Conservation (phyloP, 53 echinoderm and acorn worm genomes). For the Luidia sarsii region DNA sequence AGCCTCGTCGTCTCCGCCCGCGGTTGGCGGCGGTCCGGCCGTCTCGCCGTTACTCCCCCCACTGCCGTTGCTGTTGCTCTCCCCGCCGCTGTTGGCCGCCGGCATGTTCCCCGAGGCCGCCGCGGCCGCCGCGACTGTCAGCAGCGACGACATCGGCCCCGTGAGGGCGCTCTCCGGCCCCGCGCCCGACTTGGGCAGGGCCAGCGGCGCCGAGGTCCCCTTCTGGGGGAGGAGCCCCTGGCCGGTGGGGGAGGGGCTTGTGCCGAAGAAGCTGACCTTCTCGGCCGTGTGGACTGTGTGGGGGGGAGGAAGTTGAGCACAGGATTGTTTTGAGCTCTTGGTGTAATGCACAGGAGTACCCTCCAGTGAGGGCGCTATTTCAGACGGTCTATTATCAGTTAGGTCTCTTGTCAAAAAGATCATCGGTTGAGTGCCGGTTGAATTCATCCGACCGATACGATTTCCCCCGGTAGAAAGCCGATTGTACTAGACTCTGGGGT, state of each 20-base stretch:
- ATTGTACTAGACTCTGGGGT: no score
- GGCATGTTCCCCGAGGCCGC: not conserved
- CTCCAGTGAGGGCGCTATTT: no score
- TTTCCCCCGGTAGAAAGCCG: no score
- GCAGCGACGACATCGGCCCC: slow-evolving; percentile 16
- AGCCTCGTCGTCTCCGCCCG: slow-evolving; percentile 81
- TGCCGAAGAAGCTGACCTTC: slow-evolving; percentile 35
- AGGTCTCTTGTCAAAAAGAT: no score
- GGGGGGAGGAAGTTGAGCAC: no score
- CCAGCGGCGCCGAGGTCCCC: no score
- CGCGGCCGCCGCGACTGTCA: not conserved
- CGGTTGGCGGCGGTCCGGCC: not conserved
- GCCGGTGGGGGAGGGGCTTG: not conserved
- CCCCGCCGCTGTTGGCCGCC: slow-evolving; percentile 5
- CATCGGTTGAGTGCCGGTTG: no score
- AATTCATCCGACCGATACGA: no score
- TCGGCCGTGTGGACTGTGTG: slow-evolving; percentile 12
- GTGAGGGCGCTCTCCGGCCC: slow-evolving; percentile 4
- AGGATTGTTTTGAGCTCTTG: no score
- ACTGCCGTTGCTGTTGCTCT: not conserved
- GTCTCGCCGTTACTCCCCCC: not conserved
- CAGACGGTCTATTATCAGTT: no score
- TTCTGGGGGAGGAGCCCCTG: not conserved
- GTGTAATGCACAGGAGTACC: no score
- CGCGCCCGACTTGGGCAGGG: no score